These are phyloP conservation scores for Zingel zingel DNA, from an alignment of 2,113 vertebrate species.

Conservation along the genomic window DNA sequence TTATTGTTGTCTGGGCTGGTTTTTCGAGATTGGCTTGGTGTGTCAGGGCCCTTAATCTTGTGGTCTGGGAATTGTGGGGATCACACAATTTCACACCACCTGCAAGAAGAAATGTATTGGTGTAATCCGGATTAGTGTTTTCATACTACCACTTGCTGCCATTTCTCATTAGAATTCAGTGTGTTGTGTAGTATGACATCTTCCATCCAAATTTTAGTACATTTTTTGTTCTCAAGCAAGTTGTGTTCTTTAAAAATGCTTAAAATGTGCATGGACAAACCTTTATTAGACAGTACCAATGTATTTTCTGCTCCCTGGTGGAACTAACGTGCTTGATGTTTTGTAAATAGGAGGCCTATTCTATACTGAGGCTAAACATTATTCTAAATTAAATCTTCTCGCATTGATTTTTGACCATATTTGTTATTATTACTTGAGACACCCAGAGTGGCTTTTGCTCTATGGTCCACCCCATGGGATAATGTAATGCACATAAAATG, in stretches of 20 bases:
- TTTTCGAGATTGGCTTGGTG: conserved; percentile 27
- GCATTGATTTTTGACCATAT: not conserved
- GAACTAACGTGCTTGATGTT: not conserved
- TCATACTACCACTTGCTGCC: conserved; percentile 37
- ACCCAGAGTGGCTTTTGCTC: not conserved
- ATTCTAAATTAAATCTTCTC: not conserved
- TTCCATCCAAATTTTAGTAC: not conserved
- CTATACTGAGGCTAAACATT: not conserved
- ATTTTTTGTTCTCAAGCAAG: not conserved
- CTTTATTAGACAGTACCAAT: not conserved
- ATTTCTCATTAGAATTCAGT: conserved; percentile 49
- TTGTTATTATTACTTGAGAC: too few species aligned
- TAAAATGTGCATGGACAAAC: not conserved
- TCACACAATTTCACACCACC: conserved; percentile 71
- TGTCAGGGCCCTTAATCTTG: conserved; percentile 52
- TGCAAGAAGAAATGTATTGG: conserved; percentile 53
- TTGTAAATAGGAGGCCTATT: not conserved
- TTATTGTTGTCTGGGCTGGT: conserved; percentile 15
- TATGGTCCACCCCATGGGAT: not conserved
- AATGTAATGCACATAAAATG: not conserved
- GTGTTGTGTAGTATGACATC: not conserved
- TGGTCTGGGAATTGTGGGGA: conserved; percentile 54
- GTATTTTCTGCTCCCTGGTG: not conserved
- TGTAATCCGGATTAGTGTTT: conserved; percentile 71
- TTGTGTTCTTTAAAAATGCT: not conserved